Percentiles rank a stretch among this genome's conserved stretches.
Conservation (phyloP, 2,888 invertebrate species). For the Mythimna pallens region DNA sequence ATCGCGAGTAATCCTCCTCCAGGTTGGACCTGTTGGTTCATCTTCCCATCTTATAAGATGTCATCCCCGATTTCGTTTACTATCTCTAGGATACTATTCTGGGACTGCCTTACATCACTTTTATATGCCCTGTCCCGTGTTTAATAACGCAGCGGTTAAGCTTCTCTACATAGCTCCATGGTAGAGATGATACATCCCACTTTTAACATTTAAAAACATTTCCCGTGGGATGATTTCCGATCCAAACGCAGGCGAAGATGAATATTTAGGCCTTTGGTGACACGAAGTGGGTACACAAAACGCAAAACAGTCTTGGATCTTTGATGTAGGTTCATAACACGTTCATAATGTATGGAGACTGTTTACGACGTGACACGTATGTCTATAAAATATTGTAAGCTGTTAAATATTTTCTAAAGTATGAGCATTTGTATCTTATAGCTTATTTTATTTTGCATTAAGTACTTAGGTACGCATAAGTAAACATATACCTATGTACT, state of each 20-base stretch:
- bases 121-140: too few relatives aligned
- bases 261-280: constrained; percentile 11
- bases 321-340: not conserved
- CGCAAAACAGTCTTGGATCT: not conserved
- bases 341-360: not conserved
- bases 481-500: too few relatives aligned
- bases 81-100: too few relatives aligned
- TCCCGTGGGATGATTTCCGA: too few relatives aligned
- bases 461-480: constrained; percentile 7
- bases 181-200: too few relatives aligned
- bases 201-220: too few relatives aligned
- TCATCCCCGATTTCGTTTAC: too few relatives aligned
- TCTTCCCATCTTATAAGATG: not conserved
- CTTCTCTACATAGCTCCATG: too few relatives aligned
- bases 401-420: constrained; percentile 19
- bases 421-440: constrained; percentile 20
- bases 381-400: constrained; percentile 13
- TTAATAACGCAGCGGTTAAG: too few relatives aligned
- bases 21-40: not conserved
- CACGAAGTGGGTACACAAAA: not conserved
- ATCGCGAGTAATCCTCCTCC: not conserved
- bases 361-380: constrained; percentile 21
- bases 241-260: not conserved
- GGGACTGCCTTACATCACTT: too few relatives aligned
- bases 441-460: not conserved